Evolutionary conservation across 2,797 vertebrate species (phyloP).

Genomic region (Poecilia gillii): DNA sequence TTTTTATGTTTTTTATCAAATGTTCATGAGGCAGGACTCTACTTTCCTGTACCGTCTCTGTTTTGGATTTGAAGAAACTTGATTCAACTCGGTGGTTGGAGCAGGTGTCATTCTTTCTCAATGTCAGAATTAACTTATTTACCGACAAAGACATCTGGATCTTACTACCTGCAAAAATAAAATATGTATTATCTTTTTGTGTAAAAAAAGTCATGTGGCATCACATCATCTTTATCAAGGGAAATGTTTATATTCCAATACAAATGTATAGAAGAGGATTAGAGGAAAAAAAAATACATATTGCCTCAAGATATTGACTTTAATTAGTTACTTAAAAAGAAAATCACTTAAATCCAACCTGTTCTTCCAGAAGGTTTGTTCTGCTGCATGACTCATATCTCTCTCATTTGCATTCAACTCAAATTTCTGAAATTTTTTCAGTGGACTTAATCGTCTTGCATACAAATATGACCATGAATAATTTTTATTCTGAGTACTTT

Average conservation of each 20-base stretch:
- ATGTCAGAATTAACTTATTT: neutral
- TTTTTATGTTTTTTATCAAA: neutral
- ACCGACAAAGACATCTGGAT: neutral
- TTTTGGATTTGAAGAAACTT: constrained; percentile 4
- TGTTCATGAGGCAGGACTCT: neutral
- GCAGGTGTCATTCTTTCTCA: constrained; percentile 1
- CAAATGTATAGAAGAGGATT: neutral
- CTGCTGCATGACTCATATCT: neutral
- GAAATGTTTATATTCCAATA: neutral
- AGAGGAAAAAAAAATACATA: too few relatives aligned
- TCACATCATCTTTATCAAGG: neutral
- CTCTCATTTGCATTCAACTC: neutral
- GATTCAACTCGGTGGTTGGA: constrained; percentile 5
- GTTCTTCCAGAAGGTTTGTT: neutral
- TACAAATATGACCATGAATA: neutral
- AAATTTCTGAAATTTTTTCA: neutral
- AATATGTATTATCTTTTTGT: neutral
- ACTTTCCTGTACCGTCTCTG: neutral
- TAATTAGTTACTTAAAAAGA: neutral
- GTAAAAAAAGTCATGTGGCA: neutral
- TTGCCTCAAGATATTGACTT: too few relatives aligned
- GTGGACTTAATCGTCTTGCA: neutral
- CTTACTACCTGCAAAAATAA: neutral
- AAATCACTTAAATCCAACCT: neutral
- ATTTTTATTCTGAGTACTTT: too few relatives aligned